Percentiles rank a stretch among this genome's conserved stretches.
These are phyloP conservation scores for Tylochromis polylepis DNA, from an alignment of 2,113 vertebrate genomes.

Conservation along the genomic window DNA sequence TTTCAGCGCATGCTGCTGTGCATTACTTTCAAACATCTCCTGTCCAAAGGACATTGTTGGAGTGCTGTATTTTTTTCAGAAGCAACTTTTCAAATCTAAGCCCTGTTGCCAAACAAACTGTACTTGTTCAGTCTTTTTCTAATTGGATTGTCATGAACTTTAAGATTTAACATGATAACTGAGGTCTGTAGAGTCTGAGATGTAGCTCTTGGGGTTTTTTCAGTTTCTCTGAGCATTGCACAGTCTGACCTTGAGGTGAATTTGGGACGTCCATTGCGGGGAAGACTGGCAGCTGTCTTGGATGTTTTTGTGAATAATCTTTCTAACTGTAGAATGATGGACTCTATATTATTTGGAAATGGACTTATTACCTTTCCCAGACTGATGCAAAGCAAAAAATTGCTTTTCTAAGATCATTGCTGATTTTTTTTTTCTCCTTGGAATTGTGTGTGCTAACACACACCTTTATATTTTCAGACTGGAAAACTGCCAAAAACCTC, in stretches of 20 bases:
- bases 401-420: not conserved
- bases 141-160: not conserved
- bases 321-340: not conserved
- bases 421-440: not conserved
- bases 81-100: not conserved
- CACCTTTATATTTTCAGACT: not conserved
- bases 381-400: not conserved
- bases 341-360: not conserved
- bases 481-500: fast-evolving
- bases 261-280: not conserved
- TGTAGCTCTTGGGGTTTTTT: not conserved
- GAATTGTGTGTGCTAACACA: not conserved
- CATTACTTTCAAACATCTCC: not conserved
- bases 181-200: not conserved
- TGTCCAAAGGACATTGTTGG: not conserved
- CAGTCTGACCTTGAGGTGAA: not conserved
- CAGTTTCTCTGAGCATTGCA: not conserved
- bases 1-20: too few species aligned
- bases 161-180: not conserved
- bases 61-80: not conserved
- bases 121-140: not conserved
- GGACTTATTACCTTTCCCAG: not conserved
- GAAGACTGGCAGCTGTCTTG: not conserved
- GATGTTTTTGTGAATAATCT: not conserved
- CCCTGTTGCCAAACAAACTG: not conserved